Base-by-base conservation (phyloP, 2,888 invertebrate genomes). In the Spodoptera picta region DNA sequence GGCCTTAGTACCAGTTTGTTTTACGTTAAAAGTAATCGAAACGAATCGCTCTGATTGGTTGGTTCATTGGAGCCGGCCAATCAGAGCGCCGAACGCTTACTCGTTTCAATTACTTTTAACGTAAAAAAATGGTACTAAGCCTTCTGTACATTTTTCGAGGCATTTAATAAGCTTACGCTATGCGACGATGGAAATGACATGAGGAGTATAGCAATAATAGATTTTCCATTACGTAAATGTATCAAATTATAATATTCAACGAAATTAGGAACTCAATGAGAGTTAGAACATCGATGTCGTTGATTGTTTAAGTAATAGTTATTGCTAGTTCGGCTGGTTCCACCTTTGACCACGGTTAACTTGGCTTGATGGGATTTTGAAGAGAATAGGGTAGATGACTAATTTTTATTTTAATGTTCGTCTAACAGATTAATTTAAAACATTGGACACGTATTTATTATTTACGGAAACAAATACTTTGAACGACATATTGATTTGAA, bases 141-240 rank as follows among this genome's bases (percentile, higher is more conserved):
- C 19, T 55, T 60, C 69, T 7, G n/a, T 54, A 14, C 31, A 55
- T 36, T 12, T 36, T 27, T 45, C 19, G 9, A 68, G 19, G n/a
- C 45, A 23, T 46, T 42, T 42, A 12, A 36, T 19, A 27, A 44
- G 52, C 59, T 75, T 44, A n/a, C 43, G 9, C 19, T 55, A 23
- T 31, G 42, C 23, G 49, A 46, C 41, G 43, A 45, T 52, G 24
- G 14, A 14, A 51, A 44, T 19, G 47, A 50, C 27, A 53, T 63
- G 55, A 19, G 11, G 54, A 46, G 52, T 60, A 50, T 55, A 69
- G 54, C 62, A 74, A 69, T 68, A 69, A 59, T 60, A 69, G 75
- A 44, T 51, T 69, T 61, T 41, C 6, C 44, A 63, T 55, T 27
- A 9, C 43, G 54, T 11, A 49, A 52, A 11, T 42, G 48, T 41